phyloP scores from a whole-genome alignment of 35 echinoderm and acorn worm genomes.

The Patiria miniata region DNA sequence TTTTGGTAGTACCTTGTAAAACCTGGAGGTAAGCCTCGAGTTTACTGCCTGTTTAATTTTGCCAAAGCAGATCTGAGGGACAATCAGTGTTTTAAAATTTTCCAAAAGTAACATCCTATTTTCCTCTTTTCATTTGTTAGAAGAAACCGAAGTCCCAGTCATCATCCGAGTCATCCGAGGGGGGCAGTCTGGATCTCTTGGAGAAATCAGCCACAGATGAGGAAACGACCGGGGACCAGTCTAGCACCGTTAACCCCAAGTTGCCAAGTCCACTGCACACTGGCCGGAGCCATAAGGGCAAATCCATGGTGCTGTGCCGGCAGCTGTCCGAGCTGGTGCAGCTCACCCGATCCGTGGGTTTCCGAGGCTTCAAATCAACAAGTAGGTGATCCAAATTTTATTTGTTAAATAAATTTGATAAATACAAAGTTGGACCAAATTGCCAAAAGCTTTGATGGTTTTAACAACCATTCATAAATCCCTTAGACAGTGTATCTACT shows the following conservation, averaged over 20 bases:
- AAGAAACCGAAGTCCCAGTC: constrained; percentile 61
- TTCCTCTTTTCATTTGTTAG: constrained; percentile 8
- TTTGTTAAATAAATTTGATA: neutral
- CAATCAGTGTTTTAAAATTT: too few relatives aligned
- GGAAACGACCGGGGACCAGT: neutral
- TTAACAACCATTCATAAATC: too few relatives aligned
- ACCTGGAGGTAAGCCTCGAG: too few relatives aligned
- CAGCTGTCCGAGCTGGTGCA: constrained; percentile 90
- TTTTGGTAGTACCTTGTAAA: too few relatives aligned
- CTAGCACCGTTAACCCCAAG: constrained; percentile 1
- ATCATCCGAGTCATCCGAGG: constrained; percentile 63
- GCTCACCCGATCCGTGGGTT: constrained; percentile 80
- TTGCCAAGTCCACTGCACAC: constrained; percentile 3
- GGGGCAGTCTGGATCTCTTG: neutral
- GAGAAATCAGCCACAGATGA: constrained; percentile 11
- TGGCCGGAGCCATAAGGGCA: constrained; percentile 45
- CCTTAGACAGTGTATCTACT: too few relatives aligned
- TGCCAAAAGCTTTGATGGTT: too few relatives aligned
- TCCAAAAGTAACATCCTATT: too few relatives aligned
- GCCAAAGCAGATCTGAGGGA: too few relatives aligned
- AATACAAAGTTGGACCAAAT: too few relatives aligned
- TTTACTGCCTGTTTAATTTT: too few relatives aligned
- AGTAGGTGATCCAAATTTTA: constrained; percentile 8
- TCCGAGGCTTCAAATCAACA: constrained; percentile 79
- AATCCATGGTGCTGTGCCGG: constrained; percentile 75